phyloP scores from a whole-genome alignment of 1,140 invertebrate species.

The Pteromalus puparum region DNA sequence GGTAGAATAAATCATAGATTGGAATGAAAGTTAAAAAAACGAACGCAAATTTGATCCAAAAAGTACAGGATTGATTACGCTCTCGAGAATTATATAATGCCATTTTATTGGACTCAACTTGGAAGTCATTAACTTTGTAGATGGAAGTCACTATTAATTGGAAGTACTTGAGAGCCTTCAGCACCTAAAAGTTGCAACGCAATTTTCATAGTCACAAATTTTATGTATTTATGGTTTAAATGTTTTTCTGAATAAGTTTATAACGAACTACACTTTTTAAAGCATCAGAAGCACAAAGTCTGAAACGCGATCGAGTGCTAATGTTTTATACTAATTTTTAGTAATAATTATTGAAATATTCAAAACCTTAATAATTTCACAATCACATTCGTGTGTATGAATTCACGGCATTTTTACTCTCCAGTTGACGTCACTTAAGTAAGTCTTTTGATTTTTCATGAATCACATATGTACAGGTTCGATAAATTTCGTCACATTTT shows the following conservation, averaged over 20 bases:
- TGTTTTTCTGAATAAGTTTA: not conserved
- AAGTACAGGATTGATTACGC: not conserved
- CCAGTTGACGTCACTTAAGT: not conserved
- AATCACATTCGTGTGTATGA: not conserved
- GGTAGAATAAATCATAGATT: not conserved
- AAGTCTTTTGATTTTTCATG: not conserved
- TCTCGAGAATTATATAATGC: not conserved
- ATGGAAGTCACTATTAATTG: constrained; percentile 8
- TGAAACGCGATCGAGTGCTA: not conserved
- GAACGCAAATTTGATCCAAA: not conserved
- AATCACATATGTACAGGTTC: constrained; percentile 3
- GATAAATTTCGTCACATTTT: not conserved
- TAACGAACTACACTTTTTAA: not conserved
- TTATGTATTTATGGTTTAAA: not conserved
- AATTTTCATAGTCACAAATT: too few relatives aligned
- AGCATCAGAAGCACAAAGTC: not conserved
- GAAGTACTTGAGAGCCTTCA: constrained; percentile 6
- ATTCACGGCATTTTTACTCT: not conserved
- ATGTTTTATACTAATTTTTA: not conserved
- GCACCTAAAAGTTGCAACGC: constrained; percentile 8
- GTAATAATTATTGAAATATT: not conserved
- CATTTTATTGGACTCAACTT: not conserved
- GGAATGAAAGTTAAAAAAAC: not conserved
- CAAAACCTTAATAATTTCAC: not conserved
- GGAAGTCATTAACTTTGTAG: too few relatives aligned